Conservation (phyloP, 2,113 vertebrate species). For the Triplophysa tibetana region DNA sequence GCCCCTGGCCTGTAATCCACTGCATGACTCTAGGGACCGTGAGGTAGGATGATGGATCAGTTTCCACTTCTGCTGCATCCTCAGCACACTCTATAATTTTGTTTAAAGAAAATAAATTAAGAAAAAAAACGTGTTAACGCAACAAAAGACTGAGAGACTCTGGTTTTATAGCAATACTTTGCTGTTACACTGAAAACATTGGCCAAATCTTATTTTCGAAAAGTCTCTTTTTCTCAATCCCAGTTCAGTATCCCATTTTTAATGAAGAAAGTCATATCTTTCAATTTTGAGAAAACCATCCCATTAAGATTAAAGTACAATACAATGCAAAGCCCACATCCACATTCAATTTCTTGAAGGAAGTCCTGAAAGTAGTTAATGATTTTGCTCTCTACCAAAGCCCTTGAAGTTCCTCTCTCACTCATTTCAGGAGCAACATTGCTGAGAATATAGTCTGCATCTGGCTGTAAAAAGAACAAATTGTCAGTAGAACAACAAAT, state of each 20-base stretch:
- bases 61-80: neutral
- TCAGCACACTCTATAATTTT: neutral
- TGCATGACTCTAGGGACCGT: neutral
- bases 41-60: neutral
- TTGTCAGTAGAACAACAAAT: no score
- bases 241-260: no score
- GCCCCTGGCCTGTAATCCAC: no score
- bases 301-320: no score
- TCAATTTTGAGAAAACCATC: no score
- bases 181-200: no score
- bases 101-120: neutral
- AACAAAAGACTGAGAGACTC: neutral
- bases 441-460: conserved; percentile 12
- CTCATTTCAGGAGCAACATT: conserved; percentile 14
- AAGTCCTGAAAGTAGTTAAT: conserved; percentile 16
- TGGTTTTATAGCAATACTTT: neutral
- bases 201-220: no score
- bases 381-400: neutral
- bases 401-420: neutral
- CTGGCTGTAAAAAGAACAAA: neutral
- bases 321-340: neutral
- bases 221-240: no score
- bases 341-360: conserved; percentile 14
- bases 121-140: neutral
- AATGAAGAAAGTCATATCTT: no score